Conservation (phyloP, 2,888 invertebrate genomes). For the Parasteatoda lunata region DNA sequence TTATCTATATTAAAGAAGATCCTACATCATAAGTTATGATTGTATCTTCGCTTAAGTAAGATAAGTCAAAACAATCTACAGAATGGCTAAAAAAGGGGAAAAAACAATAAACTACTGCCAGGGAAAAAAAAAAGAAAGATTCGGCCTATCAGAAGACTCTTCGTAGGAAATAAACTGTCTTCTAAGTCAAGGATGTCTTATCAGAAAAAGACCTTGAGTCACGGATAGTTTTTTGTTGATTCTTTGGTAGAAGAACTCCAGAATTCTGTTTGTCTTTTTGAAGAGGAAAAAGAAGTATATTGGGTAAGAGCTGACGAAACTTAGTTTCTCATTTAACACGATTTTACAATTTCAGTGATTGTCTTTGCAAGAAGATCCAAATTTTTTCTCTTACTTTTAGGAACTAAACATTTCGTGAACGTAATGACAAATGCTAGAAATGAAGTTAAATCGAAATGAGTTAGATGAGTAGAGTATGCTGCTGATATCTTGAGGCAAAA, state of each 20-base stretch:
- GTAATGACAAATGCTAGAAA: no score
- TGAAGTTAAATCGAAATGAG: no score
- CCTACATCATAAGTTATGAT: constrained; percentile 31
- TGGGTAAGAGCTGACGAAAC: neutral
- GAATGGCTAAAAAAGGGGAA: constrained; percentile 5
- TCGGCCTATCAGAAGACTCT: constrained; percentile 24
- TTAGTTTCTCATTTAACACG: no score
- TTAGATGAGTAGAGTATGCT: no score
- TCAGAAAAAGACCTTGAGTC: constrained; percentile 12
- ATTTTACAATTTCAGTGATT: no score
- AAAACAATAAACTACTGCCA: neutral
- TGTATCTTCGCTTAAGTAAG: constrained; percentile 4
- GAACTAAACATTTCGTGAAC: no score
- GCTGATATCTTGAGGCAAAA: no score
- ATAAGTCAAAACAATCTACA: constrained; percentile 14
- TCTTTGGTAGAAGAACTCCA: constrained; percentile 2
- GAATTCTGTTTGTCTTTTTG: constrained; percentile 45
- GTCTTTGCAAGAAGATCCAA: no score
- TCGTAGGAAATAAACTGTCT: constrained; percentile 20
- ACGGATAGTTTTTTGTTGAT: constrained; percentile 4
- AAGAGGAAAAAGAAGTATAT: constrained; percentile 12
- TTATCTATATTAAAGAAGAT: neutral
- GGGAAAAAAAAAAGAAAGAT: constrained; percentile 19
- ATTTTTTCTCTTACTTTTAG: no score
- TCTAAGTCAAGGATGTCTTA: neutral